Conservation (phyloP, 2,797 vertebrate genomes). For the Enteromius anoplus region DNA sequence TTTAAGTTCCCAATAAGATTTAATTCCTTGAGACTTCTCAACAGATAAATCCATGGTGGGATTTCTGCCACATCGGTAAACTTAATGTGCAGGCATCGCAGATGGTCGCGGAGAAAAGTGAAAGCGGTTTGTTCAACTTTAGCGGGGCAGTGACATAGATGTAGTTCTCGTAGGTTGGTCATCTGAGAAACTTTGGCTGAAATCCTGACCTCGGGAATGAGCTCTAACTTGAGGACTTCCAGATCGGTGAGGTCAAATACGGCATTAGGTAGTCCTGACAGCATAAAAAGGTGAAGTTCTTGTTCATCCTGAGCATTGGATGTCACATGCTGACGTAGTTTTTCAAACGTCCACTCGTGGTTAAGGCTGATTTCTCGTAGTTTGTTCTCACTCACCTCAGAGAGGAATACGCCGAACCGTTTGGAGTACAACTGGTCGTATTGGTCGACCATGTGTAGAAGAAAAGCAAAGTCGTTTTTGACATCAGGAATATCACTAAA, state of each 20-base stretch:
- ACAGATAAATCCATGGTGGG: slow-evolving; percentile 93
- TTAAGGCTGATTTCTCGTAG: slow-evolving; percentile 95
- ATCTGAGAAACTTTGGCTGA: slow-evolving; percentile 95
- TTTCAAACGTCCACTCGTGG: slow-evolving; percentile 97
- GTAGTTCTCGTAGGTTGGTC: slow-evolving; percentile 93
- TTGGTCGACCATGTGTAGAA: slow-evolving; percentile 98
- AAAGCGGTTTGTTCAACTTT: slow-evolving; percentile 96
- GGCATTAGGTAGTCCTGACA: slow-evolving; percentile 92
- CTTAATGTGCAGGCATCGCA: slow-evolving; percentile 94
- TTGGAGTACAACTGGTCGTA: slow-evolving; percentile 97
- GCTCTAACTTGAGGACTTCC: slow-evolving; percentile 92
- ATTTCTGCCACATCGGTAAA: slow-evolving; percentile 97
- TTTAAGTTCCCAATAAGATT: slow-evolving; percentile 92
- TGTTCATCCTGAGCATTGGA: slow-evolving; percentile 91
- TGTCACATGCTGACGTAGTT: slow-evolving; percentile 88
- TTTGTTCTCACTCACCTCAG: slow-evolving; percentile 97
- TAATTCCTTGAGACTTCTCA: slow-evolving; percentile 92
- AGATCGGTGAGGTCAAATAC: slow-evolving; percentile 95
- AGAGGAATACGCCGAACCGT: slow-evolving; percentile 94
- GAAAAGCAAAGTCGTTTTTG: slow-evolving; percentile 98
- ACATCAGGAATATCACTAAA: slow-evolving; percentile 99
- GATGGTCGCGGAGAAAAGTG: slow-evolving; percentile 93
- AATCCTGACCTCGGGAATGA: slow-evolving; percentile 95
- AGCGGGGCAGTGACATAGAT: slow-evolving; percentile 93
- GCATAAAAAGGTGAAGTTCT: slow-evolving; percentile 94